These are phyloP conservation scores for Nothura maculosa DNA, from an alignment of 2,797 vertebrate species.

Conservation along the genomic window DNA sequence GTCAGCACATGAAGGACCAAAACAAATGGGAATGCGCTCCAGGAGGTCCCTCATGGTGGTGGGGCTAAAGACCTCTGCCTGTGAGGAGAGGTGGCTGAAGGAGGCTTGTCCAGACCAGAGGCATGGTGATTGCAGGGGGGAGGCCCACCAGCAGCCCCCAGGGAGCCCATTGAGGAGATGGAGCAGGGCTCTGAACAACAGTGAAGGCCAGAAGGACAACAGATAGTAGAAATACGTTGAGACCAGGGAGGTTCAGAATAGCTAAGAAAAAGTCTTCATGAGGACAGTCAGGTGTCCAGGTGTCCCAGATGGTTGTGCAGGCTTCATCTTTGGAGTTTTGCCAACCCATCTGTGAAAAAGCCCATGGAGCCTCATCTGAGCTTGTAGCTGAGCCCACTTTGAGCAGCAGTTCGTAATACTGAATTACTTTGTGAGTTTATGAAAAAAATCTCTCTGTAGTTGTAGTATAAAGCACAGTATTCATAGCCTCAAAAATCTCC, in stretches of 20 bases:
- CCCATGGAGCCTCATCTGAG: background rate
- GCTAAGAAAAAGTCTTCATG: background rate
- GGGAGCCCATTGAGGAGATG: too few relatives aligned
- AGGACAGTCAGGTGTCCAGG: background rate
- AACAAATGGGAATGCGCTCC: background rate
- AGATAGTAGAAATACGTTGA: too few relatives aligned
- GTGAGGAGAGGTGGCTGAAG: background rate
- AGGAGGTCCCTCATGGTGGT: background rate
- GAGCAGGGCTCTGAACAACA: too few relatives aligned
- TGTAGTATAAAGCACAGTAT: background rate
- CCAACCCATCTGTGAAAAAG: background rate
- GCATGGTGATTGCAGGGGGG: too few relatives aligned
- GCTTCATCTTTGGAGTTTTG: background rate
- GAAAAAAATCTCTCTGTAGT: too few relatives aligned
- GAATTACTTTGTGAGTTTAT: too few relatives aligned
- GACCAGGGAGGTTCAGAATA: too few relatives aligned
- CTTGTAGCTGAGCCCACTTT: background rate
- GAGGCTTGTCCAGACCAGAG: background rate
- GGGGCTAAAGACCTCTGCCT: background rate
- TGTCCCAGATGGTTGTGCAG: background rate
- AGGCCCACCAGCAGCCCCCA: too few relatives aligned
- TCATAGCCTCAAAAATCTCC: background rate
- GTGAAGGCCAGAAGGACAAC: too few relatives aligned
- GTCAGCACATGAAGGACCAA: background rate
- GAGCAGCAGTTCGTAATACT: background rate